phyloP scores from a whole-genome alignment of 2,797 vertebrate genomes.

The Ciconia nigra region DNA sequence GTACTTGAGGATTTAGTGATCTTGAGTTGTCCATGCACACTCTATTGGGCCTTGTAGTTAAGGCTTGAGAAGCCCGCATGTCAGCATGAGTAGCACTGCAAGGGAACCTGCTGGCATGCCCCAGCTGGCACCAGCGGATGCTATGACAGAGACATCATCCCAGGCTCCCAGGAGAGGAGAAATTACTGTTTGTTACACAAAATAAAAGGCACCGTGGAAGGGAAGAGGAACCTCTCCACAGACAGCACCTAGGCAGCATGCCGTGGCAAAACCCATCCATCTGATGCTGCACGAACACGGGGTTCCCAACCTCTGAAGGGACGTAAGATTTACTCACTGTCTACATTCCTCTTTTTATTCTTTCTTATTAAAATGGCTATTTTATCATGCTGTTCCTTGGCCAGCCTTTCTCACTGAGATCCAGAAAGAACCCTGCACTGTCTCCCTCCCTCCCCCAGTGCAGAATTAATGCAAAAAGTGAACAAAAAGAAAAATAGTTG shows the following conservation, averaged over 20 bases:
- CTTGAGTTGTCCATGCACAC: background rate
- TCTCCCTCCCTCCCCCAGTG: background rate
- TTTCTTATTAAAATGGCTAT: background rate
- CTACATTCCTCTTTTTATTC: background rate
- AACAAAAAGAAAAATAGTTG: background rate
- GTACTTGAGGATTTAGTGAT: background rate
- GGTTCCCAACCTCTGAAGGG: background rate
- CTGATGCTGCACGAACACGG: background rate
- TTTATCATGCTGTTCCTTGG: background rate
- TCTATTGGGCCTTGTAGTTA: no score
- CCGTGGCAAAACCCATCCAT: background rate
- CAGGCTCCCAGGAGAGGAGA: background rate
- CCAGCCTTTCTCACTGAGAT: background rate
- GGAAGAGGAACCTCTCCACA: background rate
- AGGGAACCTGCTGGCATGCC: background rate
- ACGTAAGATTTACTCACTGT: background rate
- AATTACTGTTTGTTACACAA: background rate
- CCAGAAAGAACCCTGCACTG: background rate
- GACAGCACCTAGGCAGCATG: background rate
- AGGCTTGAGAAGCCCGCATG: background rate
- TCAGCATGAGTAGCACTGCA: rapidly evolving
- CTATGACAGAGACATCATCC: background rate
- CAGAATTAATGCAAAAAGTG: background rate
- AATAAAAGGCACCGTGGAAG: background rate
- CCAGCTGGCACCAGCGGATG: background rate